Evolutionary conservation across 2,113 vertebrate species (phyloP), one percentile per base, ranked within the genome.

Genomic region (Oryzias celebensis): DNA sequence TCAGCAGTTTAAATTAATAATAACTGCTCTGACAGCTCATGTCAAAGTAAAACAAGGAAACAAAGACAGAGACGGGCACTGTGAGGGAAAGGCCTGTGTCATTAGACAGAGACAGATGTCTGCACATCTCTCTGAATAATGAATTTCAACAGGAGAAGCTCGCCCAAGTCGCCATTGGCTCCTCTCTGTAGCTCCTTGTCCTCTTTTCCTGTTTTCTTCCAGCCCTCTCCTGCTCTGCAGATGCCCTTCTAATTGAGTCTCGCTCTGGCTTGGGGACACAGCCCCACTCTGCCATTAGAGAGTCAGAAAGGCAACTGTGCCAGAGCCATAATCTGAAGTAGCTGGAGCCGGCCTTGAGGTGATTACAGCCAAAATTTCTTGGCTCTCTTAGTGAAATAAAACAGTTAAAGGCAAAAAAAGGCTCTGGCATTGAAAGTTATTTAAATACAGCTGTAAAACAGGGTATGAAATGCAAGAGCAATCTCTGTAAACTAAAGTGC

Each of bases 81-180:
- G 31, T 31, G 55, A 61, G 52, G 52, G 45, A 45, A 18, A 20
- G 22, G 26, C 26, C 46, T 1, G 17, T 42, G 62, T 62, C 68
- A 43, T 65, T 51, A 55, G 12, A 58, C 14, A 46, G 51, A 31
- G 36, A 62, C 70, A 74, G 63, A 72, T 79, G 61, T 80, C 52
- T 62, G 59, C 17, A 18, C 47, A 20, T 65, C 56, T 65, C 17
- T 62, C 68, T 62, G 58, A 78, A 85, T 87, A 71, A 80, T 82
- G 17, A 14, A 72, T 80, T 68, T 77, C 52, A n/a, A 60, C 22
- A 64, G 23, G 47, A 80, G 59, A 60, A 73, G 62, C 14, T 59
- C 0, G 6, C 62, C n/a, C 17, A 51, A 53, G 51, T 24, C 48
- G 31, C 31, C 45, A 43, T 51, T 6, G 51, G 51, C 63, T 71